These are phyloP conservation scores for Cantharis rustica DNA, from an alignment of 2,888 invertebrate genomes.

Conservation along the genomic window DNA sequence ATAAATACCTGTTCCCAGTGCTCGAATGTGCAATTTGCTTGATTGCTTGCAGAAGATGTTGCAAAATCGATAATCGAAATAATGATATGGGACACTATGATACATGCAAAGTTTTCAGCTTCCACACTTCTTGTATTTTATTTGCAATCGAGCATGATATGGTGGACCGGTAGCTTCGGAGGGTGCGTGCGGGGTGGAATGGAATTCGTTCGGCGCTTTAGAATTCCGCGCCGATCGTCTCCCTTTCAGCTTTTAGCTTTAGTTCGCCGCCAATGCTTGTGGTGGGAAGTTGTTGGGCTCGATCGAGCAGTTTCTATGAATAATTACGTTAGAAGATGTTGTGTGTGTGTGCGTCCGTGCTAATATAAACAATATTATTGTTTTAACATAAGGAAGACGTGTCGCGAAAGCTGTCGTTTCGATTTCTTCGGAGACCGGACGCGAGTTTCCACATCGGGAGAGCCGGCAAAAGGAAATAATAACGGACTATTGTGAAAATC, in stretches of 20 bases:
- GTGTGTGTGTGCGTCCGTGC: not conserved
- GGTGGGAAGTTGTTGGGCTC: conserved; percentile 21
- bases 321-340: conserved; percentile 1
- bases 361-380: not conserved
- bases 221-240: conserved; percentile 31
- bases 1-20: not conserved
- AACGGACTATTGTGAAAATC: not conserved
- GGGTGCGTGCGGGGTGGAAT: conserved; percentile 18
- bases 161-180: conserved; percentile 16
- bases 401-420: not conserved
- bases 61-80: not conserved
- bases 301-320: not conserved
- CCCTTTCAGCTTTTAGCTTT: conserved; percentile 29
- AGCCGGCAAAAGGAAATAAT: not conserved
- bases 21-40: not conserved
- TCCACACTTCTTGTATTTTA: conserved; percentile 4
- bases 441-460: not conserved
- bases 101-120: not conserved
- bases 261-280: conserved; percentile 29
- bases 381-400: not conserved
- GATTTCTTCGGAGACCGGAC: not conserved
- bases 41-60: not conserved
- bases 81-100: not conserved
- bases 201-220: conserved; percentile 29
- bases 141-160: conserved; percentile 20